Percentiles rank a stretch among this genome's conserved stretches.
phyloP scores from a whole-genome alignment of 1,140 invertebrate genomes.

The Amyelois transitella region DNA sequence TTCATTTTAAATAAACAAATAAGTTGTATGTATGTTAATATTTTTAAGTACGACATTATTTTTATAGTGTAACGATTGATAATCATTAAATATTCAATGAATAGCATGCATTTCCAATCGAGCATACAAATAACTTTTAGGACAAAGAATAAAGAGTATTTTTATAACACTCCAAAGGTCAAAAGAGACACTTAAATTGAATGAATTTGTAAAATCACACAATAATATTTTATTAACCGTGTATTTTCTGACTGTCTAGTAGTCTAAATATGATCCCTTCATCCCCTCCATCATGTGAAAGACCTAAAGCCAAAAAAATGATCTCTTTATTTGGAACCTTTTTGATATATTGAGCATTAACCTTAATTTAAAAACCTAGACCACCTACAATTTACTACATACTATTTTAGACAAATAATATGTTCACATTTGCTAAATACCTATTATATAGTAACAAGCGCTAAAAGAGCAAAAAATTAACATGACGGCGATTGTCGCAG shows the following conservation, averaged over 20 bases:
- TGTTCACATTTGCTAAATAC: neutral
- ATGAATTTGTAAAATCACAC: neutral
- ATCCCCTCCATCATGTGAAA: no score
- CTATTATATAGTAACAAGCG: neutral
- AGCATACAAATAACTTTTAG: conserved; percentile 9
- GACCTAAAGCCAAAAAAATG: no score
- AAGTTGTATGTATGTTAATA: neutral
- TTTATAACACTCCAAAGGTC: neutral
- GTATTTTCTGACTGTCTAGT: no score
- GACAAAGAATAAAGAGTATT: conserved; percentile 7
- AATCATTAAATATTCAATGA: no score
- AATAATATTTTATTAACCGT: neutral
- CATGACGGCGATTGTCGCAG: neutral
- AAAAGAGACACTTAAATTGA: neutral
- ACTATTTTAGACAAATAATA: no score
- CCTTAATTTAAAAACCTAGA: no score
- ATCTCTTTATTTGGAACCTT: no score
- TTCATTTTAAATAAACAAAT: no score
- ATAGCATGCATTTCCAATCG: conserved; percentile 5
- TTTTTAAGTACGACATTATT: neutral
- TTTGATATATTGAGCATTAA: no score
- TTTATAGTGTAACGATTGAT: neutral
- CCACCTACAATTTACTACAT: no score
- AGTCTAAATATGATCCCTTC: no score
- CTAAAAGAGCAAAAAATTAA: neutral